These are phyloP conservation scores for Hydrotaea cyrtoneurina DNA, from an alignment of 2,888 invertebrate species.

Conservation along the genomic window DNA sequence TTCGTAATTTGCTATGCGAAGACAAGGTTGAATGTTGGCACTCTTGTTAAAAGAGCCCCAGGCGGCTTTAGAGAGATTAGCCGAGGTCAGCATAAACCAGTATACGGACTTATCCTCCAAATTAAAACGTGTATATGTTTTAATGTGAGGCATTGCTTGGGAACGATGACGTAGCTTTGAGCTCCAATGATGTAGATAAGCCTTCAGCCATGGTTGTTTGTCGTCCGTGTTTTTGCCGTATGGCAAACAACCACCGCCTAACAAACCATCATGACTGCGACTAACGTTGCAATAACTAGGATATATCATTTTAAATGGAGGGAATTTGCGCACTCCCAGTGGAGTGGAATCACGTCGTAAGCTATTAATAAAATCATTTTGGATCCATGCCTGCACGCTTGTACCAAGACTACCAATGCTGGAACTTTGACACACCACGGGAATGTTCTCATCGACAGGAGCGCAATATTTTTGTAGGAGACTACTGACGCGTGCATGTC, in stretches of 20 bases:
- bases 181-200: constrained; percentile 91
- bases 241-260: constrained; percentile 94
- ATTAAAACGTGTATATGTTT: constrained; percentile 91
- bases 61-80: constrained; percentile 97
- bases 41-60: constrained; percentile 90
- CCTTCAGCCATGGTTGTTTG: constrained; percentile 92
- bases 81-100: constrained; percentile 94
- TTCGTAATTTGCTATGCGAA: constrained; percentile 93
- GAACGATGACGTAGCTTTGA: constrained; percentile 86
- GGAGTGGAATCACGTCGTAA: constrained; percentile 82
- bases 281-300: constrained; percentile 92
- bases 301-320: constrained; percentile 86
- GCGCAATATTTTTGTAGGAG: constrained; percentile 86
- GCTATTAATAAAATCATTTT: constrained; percentile 87
- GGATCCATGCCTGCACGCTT: constrained; percentile 87
- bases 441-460: constrained; percentile 83
- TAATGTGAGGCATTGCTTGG: constrained; percentile 96
- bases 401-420: constrained; percentile 94
- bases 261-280: constrained; percentile 90
- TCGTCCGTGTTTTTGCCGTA: constrained; percentile 89
- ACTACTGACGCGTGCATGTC: constrained; percentile 83
- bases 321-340: constrained; percentile 82
- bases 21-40: constrained; percentile 82
- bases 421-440: constrained; percentile 92
- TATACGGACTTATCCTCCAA: constrained; percentile 82